Evolutionary conservation across 2,113 vertebrate species (phyloP).

Genomic region (Leucoraja erinaceus): DNA sequence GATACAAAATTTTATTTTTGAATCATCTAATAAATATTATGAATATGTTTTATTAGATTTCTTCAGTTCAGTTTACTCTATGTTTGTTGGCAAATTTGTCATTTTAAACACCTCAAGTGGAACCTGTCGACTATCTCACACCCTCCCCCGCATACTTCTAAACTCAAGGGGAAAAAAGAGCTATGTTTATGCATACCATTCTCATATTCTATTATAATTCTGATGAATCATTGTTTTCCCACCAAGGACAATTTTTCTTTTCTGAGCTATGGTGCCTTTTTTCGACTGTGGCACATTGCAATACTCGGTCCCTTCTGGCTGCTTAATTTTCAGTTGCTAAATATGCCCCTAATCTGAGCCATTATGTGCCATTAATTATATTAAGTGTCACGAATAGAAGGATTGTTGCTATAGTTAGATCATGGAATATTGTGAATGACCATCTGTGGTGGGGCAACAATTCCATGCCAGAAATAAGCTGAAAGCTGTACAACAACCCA

Average conservation of each 20-base stretch:
- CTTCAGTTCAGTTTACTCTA: neutral
- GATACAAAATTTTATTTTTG: neutral
- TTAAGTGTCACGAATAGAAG: neutral
- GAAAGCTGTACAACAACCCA: neutral
- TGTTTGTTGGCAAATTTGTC: neutral
- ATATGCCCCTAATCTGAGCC: neutral
- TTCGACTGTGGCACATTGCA: neutral
- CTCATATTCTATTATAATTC: neutral
- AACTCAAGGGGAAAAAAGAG: neutral
- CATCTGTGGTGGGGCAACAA: neutral
- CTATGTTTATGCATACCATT: neutral
- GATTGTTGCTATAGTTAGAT: neutral
- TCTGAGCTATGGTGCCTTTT: neutral
- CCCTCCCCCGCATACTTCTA: no score
- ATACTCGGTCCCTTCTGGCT: neutral
- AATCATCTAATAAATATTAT: no score
- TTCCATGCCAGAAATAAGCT: neutral
- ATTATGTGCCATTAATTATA: conserved; percentile 18
- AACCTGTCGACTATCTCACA: neutral
- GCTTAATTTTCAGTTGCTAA: conserved; percentile 22
- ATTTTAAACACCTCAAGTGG: neutral
- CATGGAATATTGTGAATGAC: neutral
- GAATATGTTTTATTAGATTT: neutral
- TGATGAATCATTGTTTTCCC: neutral
- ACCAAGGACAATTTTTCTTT: neutral